These are phyloP conservation scores for Phycodurus eques DNA, from an alignment of 2,113 vertebrate genomes.

Conservation along the genomic window DNA sequence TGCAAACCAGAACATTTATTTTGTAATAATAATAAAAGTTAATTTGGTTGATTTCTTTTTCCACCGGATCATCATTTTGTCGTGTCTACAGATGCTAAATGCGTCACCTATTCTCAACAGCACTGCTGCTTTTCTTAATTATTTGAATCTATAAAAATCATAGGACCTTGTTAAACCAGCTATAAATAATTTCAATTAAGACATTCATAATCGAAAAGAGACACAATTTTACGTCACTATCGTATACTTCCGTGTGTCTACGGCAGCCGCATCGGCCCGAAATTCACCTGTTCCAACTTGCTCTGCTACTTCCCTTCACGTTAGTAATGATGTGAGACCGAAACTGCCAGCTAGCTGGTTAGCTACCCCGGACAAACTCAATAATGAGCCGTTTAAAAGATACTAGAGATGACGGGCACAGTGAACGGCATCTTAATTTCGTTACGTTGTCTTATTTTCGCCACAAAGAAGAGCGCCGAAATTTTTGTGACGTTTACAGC, in stretches of 20 bases:
- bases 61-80: too few relatives aligned
- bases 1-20: slow-evolving; percentile 28
- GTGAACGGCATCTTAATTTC: background rate
- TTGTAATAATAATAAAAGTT: slow-evolving; percentile 40
- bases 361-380: slow-evolving; percentile 46
- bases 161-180: too few relatives aligned
- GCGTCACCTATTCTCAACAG: too few relatives aligned
- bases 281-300: background rate
- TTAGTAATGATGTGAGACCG: slow-evolving; percentile 39
- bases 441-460: background rate
- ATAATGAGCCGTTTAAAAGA: background rate
- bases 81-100: too few relatives aligned
- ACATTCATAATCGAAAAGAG: too few relatives aligned
- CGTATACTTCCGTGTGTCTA: slow-evolving; percentile 18
- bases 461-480: background rate
- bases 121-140: too few relatives aligned
- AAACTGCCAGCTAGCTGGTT: slow-evolving; percentile 27
- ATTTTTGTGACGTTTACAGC: background rate
- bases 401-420: background rate
- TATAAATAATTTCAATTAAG: too few relatives aligned
- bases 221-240: background rate
- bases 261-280: slow-evolving; percentile 38
- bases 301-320: slow-evolving; percentile 33
- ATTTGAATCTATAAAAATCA: too few relatives aligned
- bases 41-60: too few relatives aligned